Base-by-base conservation (phyloP, 2,888 invertebrate genomes). In the Cryptocheilus praepositus region DNA sequence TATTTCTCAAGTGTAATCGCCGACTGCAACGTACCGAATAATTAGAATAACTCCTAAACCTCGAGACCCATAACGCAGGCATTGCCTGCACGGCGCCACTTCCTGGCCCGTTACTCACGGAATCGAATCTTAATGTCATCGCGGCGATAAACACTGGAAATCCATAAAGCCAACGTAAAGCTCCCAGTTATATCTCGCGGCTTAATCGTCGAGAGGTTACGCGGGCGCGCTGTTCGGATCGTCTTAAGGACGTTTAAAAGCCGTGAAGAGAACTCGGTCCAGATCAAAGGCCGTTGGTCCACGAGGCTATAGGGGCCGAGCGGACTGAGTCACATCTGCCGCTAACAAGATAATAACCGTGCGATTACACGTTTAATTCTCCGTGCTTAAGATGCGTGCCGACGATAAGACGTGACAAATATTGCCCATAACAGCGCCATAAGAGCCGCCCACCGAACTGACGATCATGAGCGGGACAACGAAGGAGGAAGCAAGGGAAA, bases 371-470 rank as follows among this genome's bases (percentile, higher is more conserved):
- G 77, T 85, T 85, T 87, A 85, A 87, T 85, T 85, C 81, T 61
- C 74, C 70, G 68, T 75, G 74, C 73, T 83, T 80, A 76, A 86
- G 86, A 87, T 86, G 81, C 81, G 81, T 67, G 70, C 62, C 61
- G 70, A 70, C 79, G 87, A 88, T 88, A 85, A 85, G 81, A 78
- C 81, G 82, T 86, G 88, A 87, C 85, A 86, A 87, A 87, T 88
- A 87, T 86, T 85, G 79, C 72, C 83, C 84, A 83, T 86, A 86
- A 86, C 78, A 72, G 65, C 62, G 73, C 45, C 70, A 54, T 76
- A 72, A 73, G 66, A 75, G 73, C 71, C 70, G 74, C 73, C 72
- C 71, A 74, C 77, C 70, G 72, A 59, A 25, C 36, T 51, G 28
- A 19, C 59, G 46, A 52, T 3, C 61, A 49, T 36, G 51, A 45